phyloP scores from a whole-genome alignment of 2,888 invertebrate genomes.

The Parthenolecanium corni region DNA sequence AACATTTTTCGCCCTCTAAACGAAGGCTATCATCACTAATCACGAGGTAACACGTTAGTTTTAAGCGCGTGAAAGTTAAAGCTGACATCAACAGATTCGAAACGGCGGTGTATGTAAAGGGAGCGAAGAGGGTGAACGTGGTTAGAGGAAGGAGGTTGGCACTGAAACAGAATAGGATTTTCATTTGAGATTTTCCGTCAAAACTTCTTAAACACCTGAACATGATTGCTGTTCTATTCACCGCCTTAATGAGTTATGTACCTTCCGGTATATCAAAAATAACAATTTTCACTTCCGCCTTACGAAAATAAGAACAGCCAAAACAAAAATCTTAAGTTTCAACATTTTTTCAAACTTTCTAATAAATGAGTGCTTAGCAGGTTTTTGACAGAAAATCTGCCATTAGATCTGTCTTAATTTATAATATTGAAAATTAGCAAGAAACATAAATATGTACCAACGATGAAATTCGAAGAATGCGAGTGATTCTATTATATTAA shows the following conservation, averaged over 20 bases:
- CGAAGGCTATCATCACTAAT: constrained; percentile 1
- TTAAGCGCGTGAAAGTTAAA: constrained; percentile 9
- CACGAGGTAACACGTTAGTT: constrained; percentile 14
- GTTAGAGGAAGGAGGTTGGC: not conserved
- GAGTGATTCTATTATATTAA: too few species aligned
- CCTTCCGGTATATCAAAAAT: constrained; percentile 5
- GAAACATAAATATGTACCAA: too few species aligned
- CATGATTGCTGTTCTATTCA: constrained; percentile 9
- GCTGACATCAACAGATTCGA: constrained; percentile 18
- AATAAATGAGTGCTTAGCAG: not conserved
- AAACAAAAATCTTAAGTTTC: not conserved
- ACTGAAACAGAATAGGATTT: not conserved
- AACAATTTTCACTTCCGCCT: not conserved
- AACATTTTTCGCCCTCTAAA: too few species aligned
- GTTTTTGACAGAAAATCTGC: too few species aligned
- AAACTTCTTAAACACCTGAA: constrained; percentile 19
- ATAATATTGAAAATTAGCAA: too few species aligned
- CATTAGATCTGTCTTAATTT: too few species aligned
- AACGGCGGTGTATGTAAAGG: not conserved
- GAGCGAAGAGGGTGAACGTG: not conserved
- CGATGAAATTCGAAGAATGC: too few species aligned
- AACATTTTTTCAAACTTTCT: not conserved
- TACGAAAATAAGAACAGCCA: not conserved
- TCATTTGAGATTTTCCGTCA: constrained; percentile 10
- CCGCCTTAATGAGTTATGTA: constrained; percentile 15